These are phyloP conservation scores for Belonocnema kinseyi DNA, from an alignment of 1,140 invertebrate genomes.

Conservation along the genomic window DNA sequence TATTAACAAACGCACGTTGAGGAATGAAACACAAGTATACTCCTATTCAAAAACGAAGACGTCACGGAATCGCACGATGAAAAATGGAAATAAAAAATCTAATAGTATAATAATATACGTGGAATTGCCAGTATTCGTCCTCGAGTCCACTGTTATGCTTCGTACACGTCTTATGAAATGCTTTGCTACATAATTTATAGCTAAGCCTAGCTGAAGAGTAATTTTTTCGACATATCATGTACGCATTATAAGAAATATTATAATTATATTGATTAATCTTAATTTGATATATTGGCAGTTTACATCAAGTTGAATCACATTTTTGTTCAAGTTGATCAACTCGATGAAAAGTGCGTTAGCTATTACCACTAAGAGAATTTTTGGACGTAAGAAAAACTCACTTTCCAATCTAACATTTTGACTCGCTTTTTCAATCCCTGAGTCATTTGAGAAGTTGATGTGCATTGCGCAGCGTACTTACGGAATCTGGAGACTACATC, in stretches of 20 bases:
- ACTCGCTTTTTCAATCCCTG: conserved; percentile 42
- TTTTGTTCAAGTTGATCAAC: conserved; percentile 59
- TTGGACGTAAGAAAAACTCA: conserved; percentile 30
- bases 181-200: conserved; percentile 48
- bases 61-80: conserved; percentile 34
- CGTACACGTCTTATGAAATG: conserved; percentile 46
- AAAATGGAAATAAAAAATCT: conserved; percentile 36
- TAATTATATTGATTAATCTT: conserved; percentile 50
- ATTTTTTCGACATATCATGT: conserved; percentile 52
- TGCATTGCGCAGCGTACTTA: conserved; percentile 14
- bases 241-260: conserved; percentile 39
- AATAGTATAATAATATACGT: conserved; percentile 47
- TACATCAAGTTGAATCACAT: conserved; percentile 68
- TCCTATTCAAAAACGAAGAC: conserved; percentile 52
- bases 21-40: conserved; percentile 50
- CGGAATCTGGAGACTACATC: conserved; percentile 6
- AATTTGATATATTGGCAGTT: conserved; percentile 62
- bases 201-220: conserved; percentile 49
- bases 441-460: conserved; percentile 34
- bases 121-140: conserved; percentile 66
- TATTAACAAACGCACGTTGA: conserved; percentile 63
- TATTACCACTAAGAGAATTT: conserved; percentile 52
- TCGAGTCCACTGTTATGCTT: conserved; percentile 73
- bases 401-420: conserved; percentile 37
- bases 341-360: conserved; percentile 73